phyloP scores from a whole-genome alignment of 2,888 invertebrate genomes.

The Diarsia mendica region DNA sequence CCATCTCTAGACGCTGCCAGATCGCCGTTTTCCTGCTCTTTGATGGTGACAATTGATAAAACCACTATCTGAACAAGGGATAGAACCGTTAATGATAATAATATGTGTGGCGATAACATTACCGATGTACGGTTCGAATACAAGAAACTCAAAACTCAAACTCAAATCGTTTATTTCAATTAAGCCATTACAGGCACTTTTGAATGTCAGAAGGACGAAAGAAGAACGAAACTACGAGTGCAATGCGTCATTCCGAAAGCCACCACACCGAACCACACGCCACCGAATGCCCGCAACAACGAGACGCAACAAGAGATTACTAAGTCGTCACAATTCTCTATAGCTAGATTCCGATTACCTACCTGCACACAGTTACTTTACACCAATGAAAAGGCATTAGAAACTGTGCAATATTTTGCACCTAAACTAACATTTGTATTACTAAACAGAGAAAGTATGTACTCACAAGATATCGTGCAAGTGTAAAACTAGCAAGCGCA shows the following conservation, averaged over 20 bases:
- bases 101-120: not conserved
- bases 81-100: not conserved
- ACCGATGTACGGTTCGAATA: not conserved
- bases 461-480: constrained; percentile 4
- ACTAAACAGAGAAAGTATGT: constrained; percentile 36
- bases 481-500: constrained; percentile 14
- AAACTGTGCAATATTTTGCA: constrained; percentile 1
- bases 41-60: not conserved
- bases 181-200: no score
- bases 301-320: no score
- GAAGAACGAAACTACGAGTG: no score
- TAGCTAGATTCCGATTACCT: not conserved
- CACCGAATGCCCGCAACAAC: no score
- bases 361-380: not conserved
- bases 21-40: not conserved
- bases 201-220: no score
- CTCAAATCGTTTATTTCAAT: no score
- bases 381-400: not conserved
- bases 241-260: no score
- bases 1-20: not conserved
- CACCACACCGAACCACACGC: no score
- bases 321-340: not conserved
- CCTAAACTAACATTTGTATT: not conserved
- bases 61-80: not conserved
- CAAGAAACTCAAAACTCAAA: no score